Evolutionary conservation across 1,140 invertebrate species (phyloP), one percentile per base, ranked within the genome.

Genomic region (Pogonus chalceus): DNA sequence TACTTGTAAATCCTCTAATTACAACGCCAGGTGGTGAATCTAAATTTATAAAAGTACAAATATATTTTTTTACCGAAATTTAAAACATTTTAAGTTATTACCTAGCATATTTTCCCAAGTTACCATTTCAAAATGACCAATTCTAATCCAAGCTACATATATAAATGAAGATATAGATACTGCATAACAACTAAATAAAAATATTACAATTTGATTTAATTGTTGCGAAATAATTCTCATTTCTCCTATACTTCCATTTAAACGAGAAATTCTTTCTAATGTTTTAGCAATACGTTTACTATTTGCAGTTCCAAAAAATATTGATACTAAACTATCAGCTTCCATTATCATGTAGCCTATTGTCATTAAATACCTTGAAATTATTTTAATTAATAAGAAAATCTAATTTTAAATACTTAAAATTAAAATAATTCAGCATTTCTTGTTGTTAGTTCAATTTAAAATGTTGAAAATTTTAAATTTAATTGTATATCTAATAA

Each of bases 211-310:
- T 43, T 43, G 7, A 3, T 18, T 9, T 43, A 43, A 16, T 43
- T 43, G 37, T 12, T 4, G 18, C 4, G 9, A 4, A 4, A 43
- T 9, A 10, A 10, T 26, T 31, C 21, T 22, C 43, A 20, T 43
- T 26, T 43, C 23, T 35, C 23, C 35, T 48, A 22, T 35, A 23
- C 7, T 50, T 23, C 20, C 49, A 50, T 50, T 7, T 50, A 50
- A 23, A n/a, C 23, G 12, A 7, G 49, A 50, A 22, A 50, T 22
- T 23, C 24, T 21, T 24, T 1, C 24, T 23, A 24, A 16, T 12
- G 24, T 50, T 50, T 50, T 24, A 23, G 20, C 49, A 12, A 23
- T 50, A 50, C 22, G 49, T 16, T 24, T 50, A 26, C 46, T 48
- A 24, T 23, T 14, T 50, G n/a, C 23, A 23, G 12, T 2, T 22